Conservation (phyloP, 2,113 vertebrate genomes). For the Cathartes aura region DNA sequence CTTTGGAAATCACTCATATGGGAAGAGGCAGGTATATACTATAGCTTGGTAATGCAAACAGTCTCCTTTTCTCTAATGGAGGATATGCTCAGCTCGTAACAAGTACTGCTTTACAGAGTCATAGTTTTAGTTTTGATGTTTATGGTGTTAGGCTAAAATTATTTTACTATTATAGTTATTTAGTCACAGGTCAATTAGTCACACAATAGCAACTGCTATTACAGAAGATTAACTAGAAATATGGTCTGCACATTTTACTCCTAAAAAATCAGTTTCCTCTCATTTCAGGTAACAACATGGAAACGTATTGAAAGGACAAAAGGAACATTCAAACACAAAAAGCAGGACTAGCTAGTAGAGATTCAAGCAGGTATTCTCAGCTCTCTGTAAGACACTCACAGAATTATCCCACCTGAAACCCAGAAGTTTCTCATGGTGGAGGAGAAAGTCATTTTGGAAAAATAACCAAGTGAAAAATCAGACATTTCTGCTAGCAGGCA, state of each 20-base stretch:
- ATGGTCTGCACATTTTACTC: background rate
- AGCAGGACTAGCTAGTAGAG: background rate
- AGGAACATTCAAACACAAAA: background rate
- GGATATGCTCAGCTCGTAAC: background rate
- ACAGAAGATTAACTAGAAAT: background rate
- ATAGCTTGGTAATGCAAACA: background rate
- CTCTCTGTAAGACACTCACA: background rate
- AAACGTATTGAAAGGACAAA: background rate
- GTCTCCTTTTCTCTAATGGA: background rate
- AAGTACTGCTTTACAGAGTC: background rate
- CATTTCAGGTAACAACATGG: background rate
- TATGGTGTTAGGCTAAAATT: background rate
- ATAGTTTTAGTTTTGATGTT: background rate
- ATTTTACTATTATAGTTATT: background rate
- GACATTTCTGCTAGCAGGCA: background rate
- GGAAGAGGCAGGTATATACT: background rate
- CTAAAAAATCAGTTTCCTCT: background rate
- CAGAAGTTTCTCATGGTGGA: background rate
- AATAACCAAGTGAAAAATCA: constrained; percentile 10
- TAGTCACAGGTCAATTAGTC: background rate
- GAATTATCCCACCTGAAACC: background rate
- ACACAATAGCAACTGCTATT: background rate
- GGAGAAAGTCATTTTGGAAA: background rate
- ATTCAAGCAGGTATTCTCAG: background rate
- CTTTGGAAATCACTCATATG: background rate